Conservation (phyloP, 92 coral and sea anemone species). For the Phenganax stokvisi region DNA sequence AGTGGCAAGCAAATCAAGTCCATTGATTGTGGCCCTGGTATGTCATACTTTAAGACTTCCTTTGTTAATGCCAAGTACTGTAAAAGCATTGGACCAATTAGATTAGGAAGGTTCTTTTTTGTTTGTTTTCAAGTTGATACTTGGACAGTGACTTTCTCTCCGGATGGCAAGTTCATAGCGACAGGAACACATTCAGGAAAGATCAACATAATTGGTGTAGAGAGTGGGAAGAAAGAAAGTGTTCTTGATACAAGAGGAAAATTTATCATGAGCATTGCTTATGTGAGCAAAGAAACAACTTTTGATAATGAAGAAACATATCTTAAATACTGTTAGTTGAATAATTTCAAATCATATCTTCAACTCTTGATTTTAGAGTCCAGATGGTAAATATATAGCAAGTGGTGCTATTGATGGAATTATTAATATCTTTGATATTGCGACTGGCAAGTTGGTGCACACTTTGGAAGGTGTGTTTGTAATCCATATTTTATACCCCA, state of each 20-base stretch:
- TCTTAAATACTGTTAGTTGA: too few relatives aligned
- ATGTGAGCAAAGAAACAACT: conserved; percentile 56
- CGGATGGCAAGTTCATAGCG: conserved; percentile 77
- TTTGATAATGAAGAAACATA: too few relatives aligned
- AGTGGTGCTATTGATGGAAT: conserved; percentile 99
- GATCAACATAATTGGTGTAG: conserved; percentile 79
- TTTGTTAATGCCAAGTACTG: neutral
- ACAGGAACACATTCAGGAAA: conserved; percentile 99
- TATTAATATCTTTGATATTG: conserved; percentile 87
- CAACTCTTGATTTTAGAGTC: conserved; percentile 58
- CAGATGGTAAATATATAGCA: conserved; percentile 96
- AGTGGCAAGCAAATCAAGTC: conserved; percentile 90
- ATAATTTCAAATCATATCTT: too few relatives aligned
- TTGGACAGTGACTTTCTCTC: conserved; percentile 96
- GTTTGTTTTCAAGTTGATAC: conserved; percentile 65
- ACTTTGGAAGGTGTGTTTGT: conserved; percentile 72
- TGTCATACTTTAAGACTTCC: neutral
- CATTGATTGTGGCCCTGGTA: conserved; percentile 98
- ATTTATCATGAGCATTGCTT: conserved; percentile 98
- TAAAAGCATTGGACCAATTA: neutral
- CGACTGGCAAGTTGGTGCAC: conserved; percentile 94
- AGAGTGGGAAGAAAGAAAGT: conserved; percentile 90
- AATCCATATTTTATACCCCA: too few relatives aligned
- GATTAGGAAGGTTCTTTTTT: neutral
- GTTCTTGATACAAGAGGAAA: conserved; percentile 97